Evolutionary conservation across 64 coral and sea anemone genomes (phyloP), one percentile per base, ranked within the genome.

Genomic region (Acropora tenuis): DNA sequence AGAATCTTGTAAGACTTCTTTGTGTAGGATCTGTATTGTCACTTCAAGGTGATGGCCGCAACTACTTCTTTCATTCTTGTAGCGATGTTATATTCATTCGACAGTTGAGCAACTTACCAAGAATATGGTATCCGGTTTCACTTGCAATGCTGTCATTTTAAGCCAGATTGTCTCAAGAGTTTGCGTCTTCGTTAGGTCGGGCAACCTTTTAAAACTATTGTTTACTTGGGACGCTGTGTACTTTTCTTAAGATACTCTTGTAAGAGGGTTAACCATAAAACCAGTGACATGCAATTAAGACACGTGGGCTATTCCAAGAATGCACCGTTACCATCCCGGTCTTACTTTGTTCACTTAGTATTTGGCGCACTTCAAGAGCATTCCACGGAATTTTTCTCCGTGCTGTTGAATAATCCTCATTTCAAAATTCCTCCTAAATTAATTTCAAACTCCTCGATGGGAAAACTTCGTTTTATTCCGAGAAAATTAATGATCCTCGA

Each of bases 241-340:
- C 12, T 1, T 46, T 17, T 16, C 46, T 4, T 49, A 48, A 48
- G 48, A 44, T 44, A 10, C 11, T 7, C 63, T 50, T 45, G 42
- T 71, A 85, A 85, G 44, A 43, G 82, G 61, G 17, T 71, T 71
- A 85, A 17, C 16, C 17, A 46, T 71, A 8, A 30, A 85, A 55
- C 10, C 10, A 55, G 46, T 85, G 82, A 69, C 82, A 85, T 85
- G 82, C 82, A 85, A 85, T 71, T 46, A 68, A 85, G 65, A 65
- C 63, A 85, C 63, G 61, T 69, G 43, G 43, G 44, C 3, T 43
- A 84, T 84, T 43, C 45, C 4, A 84, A 84, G 41, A 84, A 84
- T 69, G 81, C 75, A 13, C 15, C 41, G 42, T 45, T 65, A 44
- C 58, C 40, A 65, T 20, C 1, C 50, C 12, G 30, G 30, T 30